These are phyloP conservation scores for Pseudolaguvia tuberculata DNA, from an alignment of 2,113 vertebrate genomes.

Conservation along the genomic window DNA sequence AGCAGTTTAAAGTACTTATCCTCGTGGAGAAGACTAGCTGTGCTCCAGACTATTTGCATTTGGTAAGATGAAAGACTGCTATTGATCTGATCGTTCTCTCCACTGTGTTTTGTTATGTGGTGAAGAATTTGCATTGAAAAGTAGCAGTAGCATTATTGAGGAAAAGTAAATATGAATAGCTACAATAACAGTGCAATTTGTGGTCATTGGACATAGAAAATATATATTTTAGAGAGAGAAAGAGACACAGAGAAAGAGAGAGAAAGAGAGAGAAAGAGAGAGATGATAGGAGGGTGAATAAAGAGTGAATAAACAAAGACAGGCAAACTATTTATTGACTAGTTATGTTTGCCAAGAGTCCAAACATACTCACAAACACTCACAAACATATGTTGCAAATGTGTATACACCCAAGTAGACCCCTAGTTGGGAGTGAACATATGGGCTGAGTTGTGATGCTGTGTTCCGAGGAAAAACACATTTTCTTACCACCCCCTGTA, in stretches of 20 bases:
- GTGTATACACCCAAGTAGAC: constrained; percentile 14
- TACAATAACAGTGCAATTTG: neutral
- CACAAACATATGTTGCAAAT: constrained; percentile 7
- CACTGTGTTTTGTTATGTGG: neutral
- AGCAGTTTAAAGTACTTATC: neutral
- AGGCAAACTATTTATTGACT: too few species aligned
- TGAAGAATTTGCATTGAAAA: neutral
- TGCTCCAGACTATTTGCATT: neutral
- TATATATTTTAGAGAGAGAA: neutral
- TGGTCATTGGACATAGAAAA: neutral
- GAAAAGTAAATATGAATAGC: neutral
- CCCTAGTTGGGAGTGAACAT: constrained; percentile 32
- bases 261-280: constrained; percentile 4
- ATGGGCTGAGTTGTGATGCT: constrained; percentile 13
- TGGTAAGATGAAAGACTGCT: neutral
- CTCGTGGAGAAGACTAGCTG: neutral
- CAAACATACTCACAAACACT: neutral
- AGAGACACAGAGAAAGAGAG: neutral
- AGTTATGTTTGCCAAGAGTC: constrained; percentile 20
- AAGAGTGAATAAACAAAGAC: neutral
- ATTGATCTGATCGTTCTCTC: neutral
- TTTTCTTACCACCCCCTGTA: neutral
- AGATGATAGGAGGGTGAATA: neutral
- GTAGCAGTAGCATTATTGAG: neutral
- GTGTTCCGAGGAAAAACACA: neutral